Base-by-base conservation (phyloP, 2,888 invertebrate genomes). In the Pyrrhia umbra region DNA sequence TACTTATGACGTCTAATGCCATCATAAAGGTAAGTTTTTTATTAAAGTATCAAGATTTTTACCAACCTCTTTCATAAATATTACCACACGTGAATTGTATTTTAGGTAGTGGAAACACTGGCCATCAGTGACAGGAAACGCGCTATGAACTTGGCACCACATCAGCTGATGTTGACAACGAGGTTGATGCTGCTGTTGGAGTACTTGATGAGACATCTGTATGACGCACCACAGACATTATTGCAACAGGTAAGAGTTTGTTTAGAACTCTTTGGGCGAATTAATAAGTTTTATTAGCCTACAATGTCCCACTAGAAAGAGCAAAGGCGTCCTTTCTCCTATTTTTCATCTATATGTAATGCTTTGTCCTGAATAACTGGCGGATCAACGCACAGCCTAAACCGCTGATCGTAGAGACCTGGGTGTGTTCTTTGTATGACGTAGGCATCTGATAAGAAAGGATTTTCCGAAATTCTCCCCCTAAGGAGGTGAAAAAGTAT, bases 181-280 rank as follows among this genome's bases (percentile, higher is more conserved):
- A 95, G 99, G 54, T 92, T 99, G 54, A 94, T 99, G 80, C 95
- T 99, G 27, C 95, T 99, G 16, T 96, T 99, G 71, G 99, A 99
- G 87, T 99, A 99, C 86, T 96, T 99, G 73, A 98, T 99, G 97
- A 97, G 98, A 86, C 98, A 99, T 93, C 95, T 99, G 39, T 99
- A 99, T 85, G 99, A 99, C 86, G 98, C 99, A 0, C 98, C 98
- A 0, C 96, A 98, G 18, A 96, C 96, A 16, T 92, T 99, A 55
- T 93, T 98, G 40, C 98, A 98, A 89, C 98, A 98, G 96, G 98
- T 98, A 84, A 75, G 27, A 30, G n/a, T n/a, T n/a, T n/a, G n/a
- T n/a, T n/a, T n/a, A n/a, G n/a, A n/a, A n/a, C n/a, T n/a, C n/a
- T n/a, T n/a, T n/a, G n/a, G n/a, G n/a, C n/a, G n/a, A n/a, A n/a